Evolutionary conservation across 2,797 vertebrate genomes (phyloP), one percentile per base, ranked within the genome.

Genomic region (Borostomias antarcticus): DNA sequence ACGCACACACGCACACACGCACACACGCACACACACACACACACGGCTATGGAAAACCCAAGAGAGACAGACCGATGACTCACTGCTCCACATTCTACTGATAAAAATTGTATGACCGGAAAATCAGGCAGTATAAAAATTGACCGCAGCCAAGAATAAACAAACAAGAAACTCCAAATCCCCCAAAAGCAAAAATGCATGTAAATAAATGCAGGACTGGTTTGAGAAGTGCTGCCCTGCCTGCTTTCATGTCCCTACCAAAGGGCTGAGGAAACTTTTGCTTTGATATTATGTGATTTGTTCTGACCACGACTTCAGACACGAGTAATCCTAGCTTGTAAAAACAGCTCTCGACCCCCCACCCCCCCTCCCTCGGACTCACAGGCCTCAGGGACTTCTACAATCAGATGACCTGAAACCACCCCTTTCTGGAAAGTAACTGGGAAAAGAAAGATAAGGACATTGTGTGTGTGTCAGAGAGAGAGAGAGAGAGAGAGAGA

Each of bases 61-160:
- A 35, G 32, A 35, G 32, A 4, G 32, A 35, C 32, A 35, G n/a
- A n/a, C n/a, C n/a, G n/a, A n/a, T n/a, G n/a, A n/a, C n/a, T n/a
- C n/a, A 17, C 19, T 15, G 56, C 17, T 19, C 19, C n/a, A 35
- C 19, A 35, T 23, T 23, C n/a, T n/a, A n/a, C n/a, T n/a, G n/a
- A n/a, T 56, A 26, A 81, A 59, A 77, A 87, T 85, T 80, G 66
- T 83, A 72, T 64, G 32, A 54, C 53, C 43, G 4, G 40, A 74
- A 79, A 8, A n/a, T 9, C 23, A 77, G 68, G 73, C 54, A 57
- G 64, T 79, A 86, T 72, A 69, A 71, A 78, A 74, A 69, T 78
- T 65, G 74, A 69, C 67, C 54, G 50, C 43, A 68, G 67, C 72
- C 28, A 68, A 62, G 6, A 52, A 47, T 13, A 23, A 57, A 59